Percentiles rank a stretch among this genome's conserved stretches.
phyloP scores from a whole-genome alignment of 2,113 vertebrate species.

The Melanostigma gelatinosum region DNA sequence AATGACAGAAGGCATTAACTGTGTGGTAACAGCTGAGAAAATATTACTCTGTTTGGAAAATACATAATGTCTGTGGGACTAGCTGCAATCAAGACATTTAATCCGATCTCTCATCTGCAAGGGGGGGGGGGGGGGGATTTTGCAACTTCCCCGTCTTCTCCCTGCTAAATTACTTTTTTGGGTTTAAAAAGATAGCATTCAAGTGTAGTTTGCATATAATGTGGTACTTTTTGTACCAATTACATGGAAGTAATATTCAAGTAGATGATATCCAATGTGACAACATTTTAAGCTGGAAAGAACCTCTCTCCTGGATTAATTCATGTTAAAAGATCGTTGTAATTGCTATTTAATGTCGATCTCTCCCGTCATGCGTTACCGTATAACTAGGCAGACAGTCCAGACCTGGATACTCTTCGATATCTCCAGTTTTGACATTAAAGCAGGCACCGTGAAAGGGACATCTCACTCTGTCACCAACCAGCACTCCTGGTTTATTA shows the following conservation, averaged over 20 bases:
- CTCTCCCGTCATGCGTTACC: conserved; percentile 52
- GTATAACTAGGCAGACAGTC: conserved; percentile 84
- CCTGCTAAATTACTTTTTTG: background rate
- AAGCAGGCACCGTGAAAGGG: conserved; percentile 91
- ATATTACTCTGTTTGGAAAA: background rate
- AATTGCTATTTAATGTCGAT: background rate
- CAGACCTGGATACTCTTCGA: conserved; percentile 90
- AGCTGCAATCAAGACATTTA: background rate
- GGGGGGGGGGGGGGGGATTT: background rate
- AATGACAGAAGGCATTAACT: background rate
- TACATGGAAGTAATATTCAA: background rate
- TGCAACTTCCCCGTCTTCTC: background rate
- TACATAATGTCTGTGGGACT: background rate
- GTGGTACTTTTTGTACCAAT: background rate
- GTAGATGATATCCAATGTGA: background rate
- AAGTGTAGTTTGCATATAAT: background rate
- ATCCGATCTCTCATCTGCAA: background rate
- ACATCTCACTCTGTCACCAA: conserved; percentile 86
- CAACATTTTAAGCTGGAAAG: background rate
- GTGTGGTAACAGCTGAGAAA: background rate
- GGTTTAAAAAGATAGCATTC: background rate
- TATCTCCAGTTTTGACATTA: conserved; percentile 87
- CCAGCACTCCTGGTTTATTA: conserved; percentile 81
- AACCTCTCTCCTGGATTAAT: background rate
- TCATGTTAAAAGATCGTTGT: background rate